Evolutionary conservation across 2,888 invertebrate species (phyloP).

Genomic region (Esperia sulphurella): DNA sequence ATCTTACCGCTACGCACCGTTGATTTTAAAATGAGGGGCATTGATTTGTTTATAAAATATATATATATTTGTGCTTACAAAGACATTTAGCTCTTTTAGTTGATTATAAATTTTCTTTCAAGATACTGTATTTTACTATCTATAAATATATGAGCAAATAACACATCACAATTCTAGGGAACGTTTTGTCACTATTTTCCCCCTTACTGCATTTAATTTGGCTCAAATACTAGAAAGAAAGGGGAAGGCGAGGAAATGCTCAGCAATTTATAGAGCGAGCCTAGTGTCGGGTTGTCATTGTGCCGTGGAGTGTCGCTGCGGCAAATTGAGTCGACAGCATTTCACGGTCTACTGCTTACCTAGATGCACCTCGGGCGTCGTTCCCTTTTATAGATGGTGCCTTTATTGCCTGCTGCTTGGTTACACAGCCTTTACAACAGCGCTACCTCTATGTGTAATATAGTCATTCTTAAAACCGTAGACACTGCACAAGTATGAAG

Average conservation of each 20-base stretch:
- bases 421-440: not conserved
- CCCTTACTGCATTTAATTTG: constrained; percentile 39
- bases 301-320: constrained; percentile 51
- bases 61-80: too few relatives aligned
- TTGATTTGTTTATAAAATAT: not conserved
- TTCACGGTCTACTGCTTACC: constrained; percentile 58
- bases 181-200: constrained; percentile 11
- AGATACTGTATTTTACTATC: not conserved
- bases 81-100: too few relatives aligned
- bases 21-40: constrained; percentile 3
- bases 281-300: constrained; percentile 44
- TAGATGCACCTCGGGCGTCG: constrained; percentile 48
- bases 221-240: constrained; percentile 37
- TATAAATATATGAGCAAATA: not conserved
- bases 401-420: constrained; percentile 16
- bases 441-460: too few relatives aligned
- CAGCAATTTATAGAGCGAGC: constrained; percentile 52
- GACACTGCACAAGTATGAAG: too few relatives aligned
- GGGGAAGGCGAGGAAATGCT: constrained; percentile 44
- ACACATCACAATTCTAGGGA: not conserved
- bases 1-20: constrained; percentile 7
- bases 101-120: too few relatives aligned
- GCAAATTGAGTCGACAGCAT: constrained; percentile 65
- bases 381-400: constrained; percentile 40
- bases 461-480: too few relatives aligned